These are phyloP conservation scores for Cheirogaleus major DNA, from an alignment of 2,797 vertebrate species.

Conservation along the genomic window DNA sequence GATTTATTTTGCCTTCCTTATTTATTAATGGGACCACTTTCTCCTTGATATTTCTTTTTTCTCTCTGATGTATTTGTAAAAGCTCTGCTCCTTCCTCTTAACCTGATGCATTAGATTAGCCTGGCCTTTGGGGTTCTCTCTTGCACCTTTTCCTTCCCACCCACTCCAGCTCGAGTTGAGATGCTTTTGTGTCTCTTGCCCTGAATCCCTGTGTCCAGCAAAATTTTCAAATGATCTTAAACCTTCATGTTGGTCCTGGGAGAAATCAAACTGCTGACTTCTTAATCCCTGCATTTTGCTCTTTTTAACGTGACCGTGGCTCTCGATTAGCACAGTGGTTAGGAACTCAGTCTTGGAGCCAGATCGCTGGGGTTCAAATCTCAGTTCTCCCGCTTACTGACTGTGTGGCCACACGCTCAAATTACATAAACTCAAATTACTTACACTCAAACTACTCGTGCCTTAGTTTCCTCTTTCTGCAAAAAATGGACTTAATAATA, in stretches of 20 bases:
- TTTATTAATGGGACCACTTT: conserved; percentile 75
- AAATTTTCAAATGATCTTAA: neutral
- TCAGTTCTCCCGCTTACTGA: neutral
- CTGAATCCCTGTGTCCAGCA: neutral
- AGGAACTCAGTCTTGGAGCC: neutral
- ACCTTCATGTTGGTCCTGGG: neutral
- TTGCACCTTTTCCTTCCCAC: neutral
- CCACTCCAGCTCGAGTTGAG: neutral
- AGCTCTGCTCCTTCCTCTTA: conserved; percentile 58
- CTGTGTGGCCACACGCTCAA: neutral
- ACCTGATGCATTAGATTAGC: neutral
- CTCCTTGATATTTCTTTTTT: conserved; percentile 60
- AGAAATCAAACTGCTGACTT: neutral
- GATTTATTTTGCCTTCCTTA: conserved; percentile 71
- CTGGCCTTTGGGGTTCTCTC: neutral
- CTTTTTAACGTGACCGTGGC: neutral
- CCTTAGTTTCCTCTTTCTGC: neutral
- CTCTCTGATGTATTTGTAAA: conserved; percentile 62
- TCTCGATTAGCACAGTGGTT: neutral
- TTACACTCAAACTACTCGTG: neutral
- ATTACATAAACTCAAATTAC: neutral
- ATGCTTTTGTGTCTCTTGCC: neutral
- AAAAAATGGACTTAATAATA: neutral
- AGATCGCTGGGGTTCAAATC: neutral
- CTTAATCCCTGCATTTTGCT: neutral